phyloP scores from a whole-genome alignment of 2,888 invertebrate species.

The Tholera decimalis region DNA sequence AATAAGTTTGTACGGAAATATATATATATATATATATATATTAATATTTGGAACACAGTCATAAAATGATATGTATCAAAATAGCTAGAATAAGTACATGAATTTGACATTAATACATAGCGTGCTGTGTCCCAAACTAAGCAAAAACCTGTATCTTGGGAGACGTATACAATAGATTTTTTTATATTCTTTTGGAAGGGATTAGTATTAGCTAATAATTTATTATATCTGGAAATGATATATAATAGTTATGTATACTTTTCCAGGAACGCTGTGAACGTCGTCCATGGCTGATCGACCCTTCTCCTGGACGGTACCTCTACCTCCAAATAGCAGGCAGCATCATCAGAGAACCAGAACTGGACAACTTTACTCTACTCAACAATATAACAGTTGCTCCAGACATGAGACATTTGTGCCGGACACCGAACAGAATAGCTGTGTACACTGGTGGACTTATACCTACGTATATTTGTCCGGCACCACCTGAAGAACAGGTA shows the following conservation, averaged over 20 bases:
- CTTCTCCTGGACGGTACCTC: conserved; percentile 94
- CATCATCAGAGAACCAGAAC: conserved; percentile 87
- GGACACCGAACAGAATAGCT: conserved; percentile 95
- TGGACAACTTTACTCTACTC: conserved; percentile 89
- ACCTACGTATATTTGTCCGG: conserved; percentile 92
- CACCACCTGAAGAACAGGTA: conserved; percentile 82
- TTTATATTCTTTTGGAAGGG: too few relatives aligned
- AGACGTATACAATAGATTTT: too few relatives aligned
- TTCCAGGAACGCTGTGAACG: conserved; percentile 95
- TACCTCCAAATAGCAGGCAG: conserved; percentile 95
- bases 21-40: too few relatives aligned
- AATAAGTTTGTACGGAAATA: too few relatives aligned
- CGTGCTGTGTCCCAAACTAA: too few relatives aligned
- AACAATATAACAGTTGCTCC: conserved; percentile 92
- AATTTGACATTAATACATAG: too few relatives aligned
- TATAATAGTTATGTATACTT: neutral
- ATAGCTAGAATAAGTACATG: too few relatives aligned
- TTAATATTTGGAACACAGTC: too few relatives aligned
- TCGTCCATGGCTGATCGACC: conserved; percentile 95
- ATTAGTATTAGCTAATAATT: too few relatives aligned
- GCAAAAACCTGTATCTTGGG: too few relatives aligned
- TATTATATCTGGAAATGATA: too few relatives aligned
- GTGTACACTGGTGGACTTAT: conserved; percentile 94
- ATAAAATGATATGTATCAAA: too few relatives aligned
- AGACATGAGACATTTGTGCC: conserved; percentile 92